Conservation (phyloP, 2,888 invertebrate species). For the Mesopsocus fuscifrons region DNA sequence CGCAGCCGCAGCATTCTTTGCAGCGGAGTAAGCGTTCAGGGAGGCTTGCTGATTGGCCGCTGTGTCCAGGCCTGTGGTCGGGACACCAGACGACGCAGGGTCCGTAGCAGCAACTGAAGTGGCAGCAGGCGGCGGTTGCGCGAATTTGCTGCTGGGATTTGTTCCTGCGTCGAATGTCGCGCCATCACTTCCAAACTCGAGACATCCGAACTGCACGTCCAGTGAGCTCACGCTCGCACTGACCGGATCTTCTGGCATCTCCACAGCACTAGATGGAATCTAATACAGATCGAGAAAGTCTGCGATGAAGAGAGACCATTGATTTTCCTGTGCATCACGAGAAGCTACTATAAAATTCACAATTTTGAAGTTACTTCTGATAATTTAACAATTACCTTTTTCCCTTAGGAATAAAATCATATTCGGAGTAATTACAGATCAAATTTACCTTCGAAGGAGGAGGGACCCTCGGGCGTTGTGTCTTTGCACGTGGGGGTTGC, state of each 20-base stretch:
- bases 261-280: slow-evolving; percentile 87
- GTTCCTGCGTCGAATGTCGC: slow-evolving; percentile 28
- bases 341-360: slow-evolving; percentile 13
- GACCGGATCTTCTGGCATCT: slow-evolving; percentile 82
- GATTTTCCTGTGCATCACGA: slow-evolving; percentile 14
- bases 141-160: slow-evolving; percentile 27
- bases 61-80: neutral
- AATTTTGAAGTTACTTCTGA: neutral
- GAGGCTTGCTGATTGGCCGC: slow-evolving; percentile 26
- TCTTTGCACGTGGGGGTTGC: slow-evolving; percentile 28
- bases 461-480: slow-evolving; percentile 53
- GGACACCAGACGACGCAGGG: slow-evolving; percentile 19
- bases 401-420: too few relatives aligned
- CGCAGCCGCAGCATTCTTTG: slow-evolving; percentile 13
- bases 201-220: slow-evolving; percentile 86
- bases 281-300: slow-evolving; percentile 23
- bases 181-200: slow-evolving; percentile 49
- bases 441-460: slow-evolving; percentile 58
- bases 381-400: too few relatives aligned
- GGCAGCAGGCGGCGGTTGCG: slow-evolving; percentile 20
- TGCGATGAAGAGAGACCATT: slow-evolving; percentile 9
- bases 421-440: neutral
- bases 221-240: slow-evolving; percentile 54
- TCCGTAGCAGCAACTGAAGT: slow-evolving; percentile 24
- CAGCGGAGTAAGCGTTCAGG: slow-evolving; percentile 25